Evolutionary conservation across 2,113 vertebrate species (phyloP).

Genomic region (Chloebia gouldiae): DNA sequence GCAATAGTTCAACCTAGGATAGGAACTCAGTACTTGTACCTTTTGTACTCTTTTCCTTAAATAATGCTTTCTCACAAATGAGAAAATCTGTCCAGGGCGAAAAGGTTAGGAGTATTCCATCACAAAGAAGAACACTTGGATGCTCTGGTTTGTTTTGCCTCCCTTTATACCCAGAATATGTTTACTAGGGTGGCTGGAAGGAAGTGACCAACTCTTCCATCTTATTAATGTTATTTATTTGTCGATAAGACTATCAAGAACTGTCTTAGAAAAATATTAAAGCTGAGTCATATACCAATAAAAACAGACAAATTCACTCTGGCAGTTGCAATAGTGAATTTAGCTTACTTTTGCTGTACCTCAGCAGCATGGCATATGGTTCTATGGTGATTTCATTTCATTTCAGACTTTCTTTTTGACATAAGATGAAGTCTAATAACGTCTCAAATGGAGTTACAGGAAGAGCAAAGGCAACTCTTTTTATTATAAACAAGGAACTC

Average conservation of each 20-base stretch:
- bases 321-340: conserved; percentile 29
- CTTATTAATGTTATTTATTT: background rate
- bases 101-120: background rate
- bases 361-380: background rate
- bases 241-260: background rate
- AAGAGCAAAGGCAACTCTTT: background rate
- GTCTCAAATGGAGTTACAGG: background rate
- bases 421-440: background rate
- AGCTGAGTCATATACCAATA: conserved; percentile 41
- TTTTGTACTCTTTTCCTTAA: background rate
- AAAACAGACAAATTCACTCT: conserved; percentile 40
- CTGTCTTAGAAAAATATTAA: conserved; percentile 36
- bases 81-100: background rate
- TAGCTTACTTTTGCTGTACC: background rate
- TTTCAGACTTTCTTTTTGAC: conserved; percentile 30
- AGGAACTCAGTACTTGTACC: background rate
- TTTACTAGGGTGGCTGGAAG: background rate
- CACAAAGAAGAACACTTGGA: background rate
- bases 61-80: background rate
- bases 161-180: background rate
- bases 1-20: background rate
- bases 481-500: background rate
- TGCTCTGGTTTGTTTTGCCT: background rate
- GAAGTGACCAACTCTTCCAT: background rate
- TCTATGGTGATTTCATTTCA: conserved; percentile 25